Conservation (phyloP, 2,797 vertebrate species). For the Gadopsis marmoratus region DNA sequence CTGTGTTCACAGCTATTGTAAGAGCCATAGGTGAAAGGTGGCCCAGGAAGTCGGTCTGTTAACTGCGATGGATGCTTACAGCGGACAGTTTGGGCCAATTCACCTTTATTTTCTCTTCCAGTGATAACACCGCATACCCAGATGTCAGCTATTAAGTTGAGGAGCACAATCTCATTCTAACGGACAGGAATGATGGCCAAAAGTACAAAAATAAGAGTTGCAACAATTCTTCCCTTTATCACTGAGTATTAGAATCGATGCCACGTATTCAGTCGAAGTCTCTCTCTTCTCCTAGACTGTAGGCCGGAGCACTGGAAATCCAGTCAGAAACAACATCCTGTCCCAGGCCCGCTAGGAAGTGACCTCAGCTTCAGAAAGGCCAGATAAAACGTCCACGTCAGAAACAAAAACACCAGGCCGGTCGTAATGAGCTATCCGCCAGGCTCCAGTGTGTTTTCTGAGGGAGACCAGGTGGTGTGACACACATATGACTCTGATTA, state of each 20-base stretch:
- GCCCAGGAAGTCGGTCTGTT: not conserved
- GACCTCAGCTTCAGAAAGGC: constrained; percentile 82
- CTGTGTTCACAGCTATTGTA: not conserved
- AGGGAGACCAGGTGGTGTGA: constrained; percentile 83
- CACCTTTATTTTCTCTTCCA: constrained; percentile 14
- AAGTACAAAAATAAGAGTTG: constrained; percentile 10
- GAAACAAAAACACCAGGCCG: constrained; percentile 75
- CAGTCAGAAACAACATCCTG: constrained; percentile 81
- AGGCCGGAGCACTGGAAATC: constrained; percentile 66
- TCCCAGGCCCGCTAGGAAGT: constrained; percentile 79
- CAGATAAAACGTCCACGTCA: constrained; percentile 80
- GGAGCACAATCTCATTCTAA: constrained; percentile 39
- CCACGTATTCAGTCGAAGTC: constrained; percentile 25
- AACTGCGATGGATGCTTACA: not conserved
- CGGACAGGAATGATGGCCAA: constrained; percentile 15
- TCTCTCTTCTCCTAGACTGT: constrained; percentile 29
- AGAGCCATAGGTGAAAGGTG: not conserved
- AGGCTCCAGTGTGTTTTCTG: constrained; percentile 74
- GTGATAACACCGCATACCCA: constrained; percentile 17
- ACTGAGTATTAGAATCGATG: constrained; percentile 13
- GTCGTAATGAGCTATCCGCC: constrained; percentile 76
- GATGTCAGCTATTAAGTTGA: constrained; percentile 58
- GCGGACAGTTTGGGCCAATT: not conserved
- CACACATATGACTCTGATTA: constrained; percentile 85
- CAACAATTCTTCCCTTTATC: constrained; percentile 27